phyloP scores from a whole-genome alignment of 2,888 invertebrate species.

The Limenitis camilla region DNA sequence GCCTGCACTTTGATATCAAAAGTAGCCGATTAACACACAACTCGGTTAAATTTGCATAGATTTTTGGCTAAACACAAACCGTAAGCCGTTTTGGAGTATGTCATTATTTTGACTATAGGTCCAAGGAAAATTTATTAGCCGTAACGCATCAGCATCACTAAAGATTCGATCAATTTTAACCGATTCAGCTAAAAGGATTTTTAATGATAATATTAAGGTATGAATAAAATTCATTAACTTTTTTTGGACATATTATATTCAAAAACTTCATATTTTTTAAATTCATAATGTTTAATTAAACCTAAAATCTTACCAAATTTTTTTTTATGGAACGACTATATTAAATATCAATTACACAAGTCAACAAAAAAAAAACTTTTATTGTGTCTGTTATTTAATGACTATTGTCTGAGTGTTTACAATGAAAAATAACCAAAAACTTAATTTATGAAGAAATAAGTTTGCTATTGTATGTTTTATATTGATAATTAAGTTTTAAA shows the following conservation, averaged over 20 bases:
- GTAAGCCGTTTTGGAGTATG: conserved; percentile 3
- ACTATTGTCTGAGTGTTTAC: no score
- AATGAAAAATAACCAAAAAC: no score
- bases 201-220: not conserved
- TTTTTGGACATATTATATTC: not conserved
- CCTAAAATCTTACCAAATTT: no score
- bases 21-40: conserved; percentile 24
- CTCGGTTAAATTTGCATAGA: conserved; percentile 21
- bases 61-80: conserved; percentile 17
- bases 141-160: not conserved
- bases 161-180: no score
- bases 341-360: not conserved
- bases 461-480: no score
- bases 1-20: conserved; percentile 25
- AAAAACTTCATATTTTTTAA: no score
- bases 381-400: no score
- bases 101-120: not conserved
- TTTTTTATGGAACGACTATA: no score
- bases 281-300: no score
- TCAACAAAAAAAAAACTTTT: no score
- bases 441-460: no score
- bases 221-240: not conserved
- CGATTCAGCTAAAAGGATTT: not conserved
- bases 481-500: no score
- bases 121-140: not conserved